Percentiles rank a stretch among this genome's conserved stretches.
Evolutionary conservation across 2,888 invertebrate genomes (phyloP).

Genomic region (Acrocyrtus sp.): DNA sequence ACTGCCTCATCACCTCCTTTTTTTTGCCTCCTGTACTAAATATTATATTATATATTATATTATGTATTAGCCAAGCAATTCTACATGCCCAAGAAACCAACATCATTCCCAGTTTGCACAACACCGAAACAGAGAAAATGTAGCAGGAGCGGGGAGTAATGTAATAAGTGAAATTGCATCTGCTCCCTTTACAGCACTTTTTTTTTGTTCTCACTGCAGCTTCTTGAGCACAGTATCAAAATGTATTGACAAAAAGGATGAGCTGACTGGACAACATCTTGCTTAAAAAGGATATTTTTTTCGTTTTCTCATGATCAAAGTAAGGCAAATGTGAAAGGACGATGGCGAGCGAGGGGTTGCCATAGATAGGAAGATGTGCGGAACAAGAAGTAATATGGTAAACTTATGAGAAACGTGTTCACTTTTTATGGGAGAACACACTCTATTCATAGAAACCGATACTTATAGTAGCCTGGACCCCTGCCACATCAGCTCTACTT

Average conservation of each 20-base stretch:
- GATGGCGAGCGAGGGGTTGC: background rate
- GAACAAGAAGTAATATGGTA: background rate
- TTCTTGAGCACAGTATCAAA: background rate
- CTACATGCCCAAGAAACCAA: too few species aligned
- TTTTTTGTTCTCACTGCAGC: background rate
- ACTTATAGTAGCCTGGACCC: background rate
- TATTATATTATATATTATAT: too few species aligned
- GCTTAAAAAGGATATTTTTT: background rate
- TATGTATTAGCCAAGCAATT: too few species aligned
- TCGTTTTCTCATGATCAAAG: background rate
- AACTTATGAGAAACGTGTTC: background rate
- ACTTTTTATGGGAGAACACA: background rate
- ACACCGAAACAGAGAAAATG: too few species aligned
- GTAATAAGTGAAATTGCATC: background rate
- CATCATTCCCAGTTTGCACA: too few species aligned
- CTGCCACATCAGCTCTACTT: background rate
- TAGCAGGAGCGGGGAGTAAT: too few species aligned
- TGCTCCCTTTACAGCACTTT: background rate
- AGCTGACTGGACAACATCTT: background rate
- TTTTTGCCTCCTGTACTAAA: too few species aligned
- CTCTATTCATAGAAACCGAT: too few species aligned
- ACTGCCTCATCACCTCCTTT: too few species aligned
- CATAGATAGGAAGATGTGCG: background rate
- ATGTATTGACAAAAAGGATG: background rate
- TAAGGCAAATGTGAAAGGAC: background rate